phyloP scores from a whole-genome alignment of 23 tunicate genomes.

The Phallusia fumigata region DNA sequence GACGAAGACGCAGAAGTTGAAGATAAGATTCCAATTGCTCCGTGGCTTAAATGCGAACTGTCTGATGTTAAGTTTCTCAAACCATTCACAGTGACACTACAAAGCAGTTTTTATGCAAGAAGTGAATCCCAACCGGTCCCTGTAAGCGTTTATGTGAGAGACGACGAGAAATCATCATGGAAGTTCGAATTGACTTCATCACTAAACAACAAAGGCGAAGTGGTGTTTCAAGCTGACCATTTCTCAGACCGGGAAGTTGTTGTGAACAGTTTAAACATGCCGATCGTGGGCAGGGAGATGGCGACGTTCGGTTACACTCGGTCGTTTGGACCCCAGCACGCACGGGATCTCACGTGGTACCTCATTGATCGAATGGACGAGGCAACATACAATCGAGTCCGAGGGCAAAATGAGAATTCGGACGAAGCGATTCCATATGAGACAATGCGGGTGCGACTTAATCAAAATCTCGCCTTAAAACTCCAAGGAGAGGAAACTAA shows the following conservation, averaged over 20 bases:
- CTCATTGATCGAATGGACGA: neutral
- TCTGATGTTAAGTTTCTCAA: neutral
- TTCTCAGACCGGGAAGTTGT: neutral
- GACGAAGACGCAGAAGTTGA: neutral
- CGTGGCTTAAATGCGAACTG: neutral
- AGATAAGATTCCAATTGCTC: neutral
- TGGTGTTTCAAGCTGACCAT: neutral
- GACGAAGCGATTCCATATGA: neutral
- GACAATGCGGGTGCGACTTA: neutral
- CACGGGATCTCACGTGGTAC: neutral
- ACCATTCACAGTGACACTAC: neutral
- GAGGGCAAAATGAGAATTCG: neutral
- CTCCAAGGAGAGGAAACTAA: neutral
- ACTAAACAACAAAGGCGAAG: neutral
- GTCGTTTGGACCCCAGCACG: neutral
- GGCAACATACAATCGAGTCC: neutral
- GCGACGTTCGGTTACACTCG: neutral
- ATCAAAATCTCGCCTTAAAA: neutral
- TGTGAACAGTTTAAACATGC: neutral
- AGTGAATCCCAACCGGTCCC: neutral
- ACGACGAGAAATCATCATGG: neutral
- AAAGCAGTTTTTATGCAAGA: neutral
- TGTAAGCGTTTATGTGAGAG: neutral
- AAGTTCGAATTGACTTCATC: neutral
- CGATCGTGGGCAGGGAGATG: neutral